These are phyloP conservation scores for Sturmia bella DNA, from an alignment of 2,888 invertebrate genomes.

Conservation along the genomic window DNA sequence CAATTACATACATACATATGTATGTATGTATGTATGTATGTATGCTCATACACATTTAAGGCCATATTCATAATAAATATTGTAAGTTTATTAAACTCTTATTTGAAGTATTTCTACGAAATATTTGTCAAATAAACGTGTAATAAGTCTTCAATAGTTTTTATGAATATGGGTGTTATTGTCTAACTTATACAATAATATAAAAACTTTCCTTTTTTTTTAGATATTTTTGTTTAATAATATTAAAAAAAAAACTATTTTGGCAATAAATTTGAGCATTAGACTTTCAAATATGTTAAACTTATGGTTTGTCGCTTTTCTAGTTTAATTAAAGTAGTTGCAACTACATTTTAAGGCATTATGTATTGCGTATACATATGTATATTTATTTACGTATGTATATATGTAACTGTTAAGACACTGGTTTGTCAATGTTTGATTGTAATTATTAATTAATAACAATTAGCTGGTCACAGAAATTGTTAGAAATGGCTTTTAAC, in stretches of 20 bases:
- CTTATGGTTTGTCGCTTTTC: conserved; percentile 6
- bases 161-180: conserved; percentile 45
- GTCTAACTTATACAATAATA: conserved; percentile 21
- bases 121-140: too few relatives aligned
- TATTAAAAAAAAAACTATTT: conserved; percentile 22
- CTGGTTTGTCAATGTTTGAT: conserved; percentile 39
- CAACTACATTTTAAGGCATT: conserved; percentile 61
- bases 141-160: too few relatives aligned
- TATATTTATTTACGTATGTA: conserved; percentile 4
- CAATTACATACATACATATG: background rate
- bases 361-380: conserved; percentile 4
- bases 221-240: too few relatives aligned
- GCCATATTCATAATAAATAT: too few relatives aligned
- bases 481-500: too few relatives aligned
- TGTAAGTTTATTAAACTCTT: too few relatives aligned
- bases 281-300: conserved; percentile 44
- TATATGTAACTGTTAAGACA: conserved; percentile 52
- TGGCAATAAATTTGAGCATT: conserved; percentile 68
- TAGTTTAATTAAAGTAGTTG: conserved; percentile 18
- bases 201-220: background rate
- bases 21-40: conserved; percentile 14
- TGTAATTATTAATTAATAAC: background rate
- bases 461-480: background rate
- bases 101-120: too few relatives aligned
- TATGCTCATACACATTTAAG: too few relatives aligned